A percentile compares a stretch with the other conserved stretches of the same genome.
phyloP scores from a whole-genome alignment of 2,113 vertebrate species.

The Pyxicephalus adspersus region DNA sequence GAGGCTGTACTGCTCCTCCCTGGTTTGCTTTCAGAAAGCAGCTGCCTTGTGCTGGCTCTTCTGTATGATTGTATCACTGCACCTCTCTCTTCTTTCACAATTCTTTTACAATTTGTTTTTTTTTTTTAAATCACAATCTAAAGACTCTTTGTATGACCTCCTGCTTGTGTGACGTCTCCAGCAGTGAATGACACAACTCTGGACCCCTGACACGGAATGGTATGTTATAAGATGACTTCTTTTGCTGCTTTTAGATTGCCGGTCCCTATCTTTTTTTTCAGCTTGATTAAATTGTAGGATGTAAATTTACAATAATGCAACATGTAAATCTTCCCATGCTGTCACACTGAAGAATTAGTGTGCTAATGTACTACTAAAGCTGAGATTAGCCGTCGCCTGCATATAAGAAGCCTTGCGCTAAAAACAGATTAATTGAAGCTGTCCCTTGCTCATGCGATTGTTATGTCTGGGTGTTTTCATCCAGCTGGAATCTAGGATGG shows the following conservation, averaged over 20 bases:
- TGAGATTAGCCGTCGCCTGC: conserved; percentile 54
- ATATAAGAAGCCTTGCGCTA: conserved; percentile 54
- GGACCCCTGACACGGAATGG: conserved; percentile 56
- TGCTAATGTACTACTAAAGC: conserved; percentile 47
- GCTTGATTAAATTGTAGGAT: neutral
- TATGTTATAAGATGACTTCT: conserved; percentile 53
- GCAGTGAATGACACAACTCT: conserved; percentile 33
- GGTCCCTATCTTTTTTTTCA: neutral
- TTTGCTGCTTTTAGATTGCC: conserved; percentile 2
- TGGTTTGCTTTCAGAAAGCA: conserved; percentile 54
- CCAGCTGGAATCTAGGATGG: conserved; percentile 54
- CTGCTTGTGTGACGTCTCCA: conserved; percentile 19
- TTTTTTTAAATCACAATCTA: neutral
- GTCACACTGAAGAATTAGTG: conserved; percentile 36
- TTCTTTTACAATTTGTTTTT: conserved; percentile 14
- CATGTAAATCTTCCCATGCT: neutral
- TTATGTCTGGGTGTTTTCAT: conserved; percentile 57
- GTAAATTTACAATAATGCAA: neutral
- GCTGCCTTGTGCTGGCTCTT: conserved; percentile 59
- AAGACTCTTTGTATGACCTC: conserved; percentile 29
- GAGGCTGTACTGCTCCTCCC: conserved; percentile 61
- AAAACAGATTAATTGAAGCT: conserved; percentile 56
- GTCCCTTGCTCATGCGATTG: conserved; percentile 52
- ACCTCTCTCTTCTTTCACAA: conserved; percentile 18
- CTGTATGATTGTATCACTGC: conserved; percentile 43